A percentile compares a stretch with the other conserved stretches of the same genome.
Evolutionary conservation across 2,888 invertebrate genomes (phyloP).

Genomic region (Keiferia lycopersicella): DNA sequence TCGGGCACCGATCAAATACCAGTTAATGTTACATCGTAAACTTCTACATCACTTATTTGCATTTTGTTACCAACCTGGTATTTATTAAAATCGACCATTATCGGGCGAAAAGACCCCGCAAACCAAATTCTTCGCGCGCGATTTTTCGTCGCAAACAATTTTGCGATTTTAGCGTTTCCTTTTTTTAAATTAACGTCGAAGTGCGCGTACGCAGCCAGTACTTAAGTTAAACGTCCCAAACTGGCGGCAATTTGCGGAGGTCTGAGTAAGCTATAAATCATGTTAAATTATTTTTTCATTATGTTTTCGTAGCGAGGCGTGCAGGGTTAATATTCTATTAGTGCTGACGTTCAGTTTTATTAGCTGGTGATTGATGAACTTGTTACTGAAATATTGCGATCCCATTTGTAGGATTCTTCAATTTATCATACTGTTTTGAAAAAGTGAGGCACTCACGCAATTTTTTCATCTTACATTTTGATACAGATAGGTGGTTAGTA

Average conservation of each 20-base stretch:
- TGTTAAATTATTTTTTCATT: constrained; percentile 78
- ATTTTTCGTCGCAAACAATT: constrained; percentile 56
- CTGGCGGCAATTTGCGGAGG: constrained; percentile 71
- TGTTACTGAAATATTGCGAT: constrained; percentile 20
- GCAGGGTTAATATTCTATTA: constrained; percentile 70
- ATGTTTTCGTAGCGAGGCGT: constrained; percentile 43
- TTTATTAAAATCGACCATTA: constrained; percentile 62
- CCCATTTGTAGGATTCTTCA: constrained; percentile 3
- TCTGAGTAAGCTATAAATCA: constrained; percentile 80
- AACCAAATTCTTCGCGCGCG: constrained; percentile 43
- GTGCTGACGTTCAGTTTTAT: constrained; percentile 49
- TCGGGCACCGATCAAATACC: constrained; percentile 57
- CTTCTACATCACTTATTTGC: constrained; percentile 51
- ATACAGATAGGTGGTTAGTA: no score
- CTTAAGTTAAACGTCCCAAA: constrained; percentile 79
- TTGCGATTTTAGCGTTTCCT: constrained; percentile 33
- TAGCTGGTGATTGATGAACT: constrained; percentile 44
- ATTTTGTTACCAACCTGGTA: constrained; percentile 51
- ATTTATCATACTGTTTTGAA: constrained; percentile 4
- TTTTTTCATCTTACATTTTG: no score
- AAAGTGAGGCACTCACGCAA: not conserved
- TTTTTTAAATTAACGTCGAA: constrained; percentile 55
- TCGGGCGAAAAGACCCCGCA: constrained; percentile 42
- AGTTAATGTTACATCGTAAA: constrained; percentile 63
- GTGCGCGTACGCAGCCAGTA: constrained; percentile 65